A percentile compares a stretch with the other conserved stretches of the same genome.
Conservation (phyloP, 2,797 vertebrate genomes). For the Etheostoma nigrum region DNA sequence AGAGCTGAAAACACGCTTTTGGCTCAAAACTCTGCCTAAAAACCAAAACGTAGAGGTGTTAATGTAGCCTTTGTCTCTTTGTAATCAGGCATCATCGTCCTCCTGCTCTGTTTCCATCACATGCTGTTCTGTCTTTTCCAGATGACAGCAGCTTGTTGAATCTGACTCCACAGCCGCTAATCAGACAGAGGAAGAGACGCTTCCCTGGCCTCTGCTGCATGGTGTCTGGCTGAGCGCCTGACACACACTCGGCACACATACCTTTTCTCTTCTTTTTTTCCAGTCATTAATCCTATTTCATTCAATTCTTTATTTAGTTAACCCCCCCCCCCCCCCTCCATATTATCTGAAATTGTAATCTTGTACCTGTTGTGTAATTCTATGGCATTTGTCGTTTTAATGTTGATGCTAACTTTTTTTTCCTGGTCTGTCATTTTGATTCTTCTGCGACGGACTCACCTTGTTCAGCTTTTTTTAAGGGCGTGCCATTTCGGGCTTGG, state of each 20-base stretch:
- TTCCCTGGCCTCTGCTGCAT: constrained; percentile 98
- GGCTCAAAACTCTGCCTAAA: too few relatives aligned
- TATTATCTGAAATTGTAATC: constrained; percentile 56
- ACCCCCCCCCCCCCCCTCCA: neutral
- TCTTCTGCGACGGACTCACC: neutral
- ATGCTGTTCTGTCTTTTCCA: constrained; percentile 67
- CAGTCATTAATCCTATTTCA: neutral
- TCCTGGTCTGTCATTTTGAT: neutral
- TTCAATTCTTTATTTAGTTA: neutral
- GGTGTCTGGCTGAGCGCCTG: constrained; percentile 90
- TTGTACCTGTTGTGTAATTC: constrained; percentile 11
- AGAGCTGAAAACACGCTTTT: too few relatives aligned
- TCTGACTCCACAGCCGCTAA: constrained; percentile 92
- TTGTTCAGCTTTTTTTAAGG: neutral
- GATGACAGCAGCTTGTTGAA: constrained; percentile 99
- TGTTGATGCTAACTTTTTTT: neutral
- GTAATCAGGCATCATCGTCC: neutral
- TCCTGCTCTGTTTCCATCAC: neutral
- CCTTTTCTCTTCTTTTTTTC: constrained; percentile 8
- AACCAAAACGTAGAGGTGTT: too few relatives aligned
- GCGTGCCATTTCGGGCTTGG: neutral
- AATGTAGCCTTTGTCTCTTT: neutral
- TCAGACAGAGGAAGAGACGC: constrained; percentile 94
- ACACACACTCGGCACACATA: neutral
- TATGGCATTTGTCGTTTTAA: neutral